A percentile compares a stretch with the other conserved stretches of the same genome.
phyloP scores from a whole-genome alignment of 1,140 invertebrate species.

The Drosophila teissieri region DNA sequence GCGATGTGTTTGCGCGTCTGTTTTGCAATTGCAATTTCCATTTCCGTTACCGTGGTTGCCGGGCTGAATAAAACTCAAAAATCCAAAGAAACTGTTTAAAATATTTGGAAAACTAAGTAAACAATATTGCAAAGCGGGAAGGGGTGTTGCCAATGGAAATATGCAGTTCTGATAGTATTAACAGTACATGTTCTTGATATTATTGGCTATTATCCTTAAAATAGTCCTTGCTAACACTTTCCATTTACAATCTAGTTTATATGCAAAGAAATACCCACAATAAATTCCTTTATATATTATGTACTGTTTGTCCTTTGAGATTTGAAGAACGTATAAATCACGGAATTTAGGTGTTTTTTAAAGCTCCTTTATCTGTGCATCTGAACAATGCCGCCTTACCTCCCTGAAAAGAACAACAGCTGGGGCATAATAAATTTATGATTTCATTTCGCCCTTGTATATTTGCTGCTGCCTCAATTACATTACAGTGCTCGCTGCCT shows the following conservation, averaged over 20 bases:
- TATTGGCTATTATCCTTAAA: background rate
- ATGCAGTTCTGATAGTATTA: background rate
- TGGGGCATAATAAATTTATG: constrained; percentile 77
- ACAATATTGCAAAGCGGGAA: background rate
- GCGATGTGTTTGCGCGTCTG: constrained; percentile 52
- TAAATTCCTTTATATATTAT: background rate
- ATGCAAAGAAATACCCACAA: no score
- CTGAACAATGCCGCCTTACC: background rate
- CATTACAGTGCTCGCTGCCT: constrained; percentile 61
- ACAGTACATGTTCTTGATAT: background rate
- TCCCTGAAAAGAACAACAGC: constrained; percentile 29
- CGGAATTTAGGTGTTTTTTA: background rate
- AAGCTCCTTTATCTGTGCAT: constrained; percentile 1
- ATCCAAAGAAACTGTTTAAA: background rate
- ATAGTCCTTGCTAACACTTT: background rate
- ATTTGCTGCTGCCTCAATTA: constrained; percentile 65
- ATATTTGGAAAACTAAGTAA: background rate
- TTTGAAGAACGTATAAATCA: no score
- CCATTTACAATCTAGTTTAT: no score
- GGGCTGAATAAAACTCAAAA: constrained; percentile 2
- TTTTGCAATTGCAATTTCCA: constrained; percentile 73
- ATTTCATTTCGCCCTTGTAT: constrained; percentile 64
- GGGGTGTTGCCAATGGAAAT: background rate
- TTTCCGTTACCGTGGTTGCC: constrained; percentile 62
- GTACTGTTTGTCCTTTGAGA: no score